Evolutionary conservation across 2,113 vertebrate species (phyloP), one percentile per base, ranked within the genome.

Genomic region (Lota lota): DNA sequence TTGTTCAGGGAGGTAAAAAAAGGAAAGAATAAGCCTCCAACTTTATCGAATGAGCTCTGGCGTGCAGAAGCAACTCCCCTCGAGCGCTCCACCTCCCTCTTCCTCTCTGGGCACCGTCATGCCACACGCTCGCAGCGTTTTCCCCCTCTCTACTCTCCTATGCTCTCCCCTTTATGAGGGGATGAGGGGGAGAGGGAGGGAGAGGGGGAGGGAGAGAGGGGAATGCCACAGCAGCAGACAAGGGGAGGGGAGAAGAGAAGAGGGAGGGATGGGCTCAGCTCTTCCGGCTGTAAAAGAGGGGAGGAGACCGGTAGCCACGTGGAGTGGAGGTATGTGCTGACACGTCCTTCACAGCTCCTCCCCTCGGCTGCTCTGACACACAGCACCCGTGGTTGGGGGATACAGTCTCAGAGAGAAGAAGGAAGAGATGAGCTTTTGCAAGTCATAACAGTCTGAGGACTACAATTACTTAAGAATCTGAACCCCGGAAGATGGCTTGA

Each of bases 271-370:
- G 70, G 40, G 40, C 40, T 73, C 64, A 82, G 83, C 78, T 70
- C 80, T 85, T 85, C 85, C 76, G 75, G 83, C 79, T 79, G 63
- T 69, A 62, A 74, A 21, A 2, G 40, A 69, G 73, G 81, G 87
- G 83, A 80, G 87, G 86, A 74, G 83, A 69, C 67, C 36, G 3
- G 72, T 74, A 85, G 87, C 88, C 89, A 92, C 88, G 88, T 90
- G 89, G 88, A 90, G 76, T 82, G 76, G 70, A 85, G 78, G 82
- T 82, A 88, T 89, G 88, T 87, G 88, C 88, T 83, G 86, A 89
- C 87, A 83, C 78, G 86, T 84, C 89, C 77, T 73, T 73, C 76
- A 76, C 24, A 68, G 73, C n/a, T 14, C 47, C 18, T 15, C 72
- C 69, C 65, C 80, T 62, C 70, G 73, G 57, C 22, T 40, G 57